A percentile compares a stretch with the other conserved stretches of the same genome.
Conservation (phyloP, 2,113 vertebrate species). For the Formicarius rufipectus region DNA sequence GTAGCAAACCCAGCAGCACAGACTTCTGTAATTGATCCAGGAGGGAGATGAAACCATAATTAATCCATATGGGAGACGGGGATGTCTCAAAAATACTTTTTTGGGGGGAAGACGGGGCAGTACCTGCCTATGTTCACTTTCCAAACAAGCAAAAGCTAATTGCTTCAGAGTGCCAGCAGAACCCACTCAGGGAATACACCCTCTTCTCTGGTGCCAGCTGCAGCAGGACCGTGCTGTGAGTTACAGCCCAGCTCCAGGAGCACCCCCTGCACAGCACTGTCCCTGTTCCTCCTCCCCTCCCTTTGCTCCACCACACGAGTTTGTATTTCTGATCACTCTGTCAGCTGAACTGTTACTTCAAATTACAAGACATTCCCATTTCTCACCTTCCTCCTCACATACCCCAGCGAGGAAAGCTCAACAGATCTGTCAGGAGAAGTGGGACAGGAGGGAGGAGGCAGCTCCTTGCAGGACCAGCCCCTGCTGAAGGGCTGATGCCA, state of each 20-base stretch:
- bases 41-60: slow-evolving; percentile 51
- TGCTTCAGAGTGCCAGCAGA: slow-evolving; percentile 65
- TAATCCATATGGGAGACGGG: slow-evolving; percentile 18
- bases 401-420: not conserved
- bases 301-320: not conserved
- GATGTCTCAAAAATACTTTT: not conserved
- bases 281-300: not conserved
- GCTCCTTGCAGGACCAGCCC: not conserved
- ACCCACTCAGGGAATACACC: slow-evolving; percentile 47
- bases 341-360: not conserved
- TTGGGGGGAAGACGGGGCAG: not conserved
- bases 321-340: slow-evolving; percentile 30
- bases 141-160: slow-evolving; percentile 75
- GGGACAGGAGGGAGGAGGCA: not conserved
- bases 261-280: slow-evolving; percentile 32
- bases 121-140: slow-evolving; percentile 69
- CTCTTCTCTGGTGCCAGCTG: slow-evolving; percentile 68
- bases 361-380: not conserved
- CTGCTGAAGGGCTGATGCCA: not conserved
- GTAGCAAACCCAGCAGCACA: slow-evolving; percentile 13
- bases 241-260: slow-evolving; percentile 70
- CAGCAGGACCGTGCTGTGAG: slow-evolving; percentile 20
- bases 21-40: slow-evolving; percentile 55
- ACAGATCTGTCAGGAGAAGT: fast-evolving
- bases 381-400: not conserved